Conservation (phyloP, 2,113 vertebrate genomes). For the Oreotrochilus melanogaster region DNA sequence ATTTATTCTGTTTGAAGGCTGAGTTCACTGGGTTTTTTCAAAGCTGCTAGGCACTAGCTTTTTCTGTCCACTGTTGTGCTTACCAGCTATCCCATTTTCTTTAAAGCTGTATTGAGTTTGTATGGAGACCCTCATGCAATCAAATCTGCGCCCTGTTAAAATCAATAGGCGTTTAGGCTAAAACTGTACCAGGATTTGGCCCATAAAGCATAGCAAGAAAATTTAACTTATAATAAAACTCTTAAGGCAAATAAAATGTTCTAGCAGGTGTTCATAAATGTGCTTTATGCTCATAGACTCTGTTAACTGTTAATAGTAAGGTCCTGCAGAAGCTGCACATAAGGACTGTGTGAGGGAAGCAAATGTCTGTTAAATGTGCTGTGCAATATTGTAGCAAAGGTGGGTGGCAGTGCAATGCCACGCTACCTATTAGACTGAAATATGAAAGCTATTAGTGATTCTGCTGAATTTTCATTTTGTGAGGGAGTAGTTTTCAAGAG, state of each 20-base stretch:
- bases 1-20: neutral
- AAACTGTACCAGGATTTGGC: conserved; percentile 50
- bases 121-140: conserved; percentile 4
- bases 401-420: conserved; percentile 65
- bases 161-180: conserved; percentile 1
- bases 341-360: conserved; percentile 60
- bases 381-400: conserved; percentile 51
- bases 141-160: conserved; percentile 6
- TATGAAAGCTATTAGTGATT: conserved; percentile 75
- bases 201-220: conserved; percentile 76
- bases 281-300: conserved; percentile 73
- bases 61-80: neutral
- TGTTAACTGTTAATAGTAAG: conserved; percentile 72
- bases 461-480: conserved; percentile 76
- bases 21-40: neutral
- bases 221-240: conserved; percentile 75
- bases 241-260: conserved; percentile 79
- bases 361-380: conserved; percentile 68
- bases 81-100: conserved; percentile 7
- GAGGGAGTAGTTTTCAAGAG: conserved; percentile 59
- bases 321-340: conserved; percentile 49
- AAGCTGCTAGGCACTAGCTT: neutral
- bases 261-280: conserved; percentile 75
- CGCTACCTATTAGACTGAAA: conserved; percentile 76
- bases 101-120: conserved; percentile 58